phyloP scores from a whole-genome alignment of 2,888 invertebrate species.

The Brachyopa scutellaris region DNA sequence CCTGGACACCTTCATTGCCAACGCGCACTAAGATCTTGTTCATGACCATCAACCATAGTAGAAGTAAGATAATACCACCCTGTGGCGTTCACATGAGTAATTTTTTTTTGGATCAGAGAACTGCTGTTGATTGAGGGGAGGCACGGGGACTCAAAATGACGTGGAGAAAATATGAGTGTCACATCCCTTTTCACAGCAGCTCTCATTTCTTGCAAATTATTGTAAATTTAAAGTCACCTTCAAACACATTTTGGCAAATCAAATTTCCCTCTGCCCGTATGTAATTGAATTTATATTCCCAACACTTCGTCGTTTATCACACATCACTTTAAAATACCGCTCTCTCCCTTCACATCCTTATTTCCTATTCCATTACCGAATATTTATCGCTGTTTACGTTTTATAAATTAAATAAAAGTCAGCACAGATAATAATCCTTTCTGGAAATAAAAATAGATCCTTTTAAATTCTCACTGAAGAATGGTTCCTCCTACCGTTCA shows the following conservation, averaged over 20 bases:
- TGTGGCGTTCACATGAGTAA: no score
- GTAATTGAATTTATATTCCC: slow-evolving; percentile 40
- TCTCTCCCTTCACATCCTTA: neutral
- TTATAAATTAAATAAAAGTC: slow-evolving; percentile 67
- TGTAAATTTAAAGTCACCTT: no score
- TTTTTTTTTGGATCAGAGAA: no score
- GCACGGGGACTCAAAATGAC: no score
- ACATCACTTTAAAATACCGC: slow-evolving; percentile 28
- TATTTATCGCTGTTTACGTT: slow-evolving; percentile 66
- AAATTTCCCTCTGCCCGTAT: slow-evolving; percentile 31
- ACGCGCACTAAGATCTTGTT: no score
- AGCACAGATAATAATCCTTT: slow-evolving; percentile 51
- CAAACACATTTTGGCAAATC: neutral
- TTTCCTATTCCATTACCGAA: slow-evolving; percentile 24
- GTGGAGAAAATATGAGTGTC: no score
- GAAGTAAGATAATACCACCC: no score
- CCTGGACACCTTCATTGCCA: no score
- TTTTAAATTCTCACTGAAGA: slow-evolving; percentile 27
- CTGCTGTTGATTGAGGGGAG: no score
- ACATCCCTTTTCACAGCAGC: no score
- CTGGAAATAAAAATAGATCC: slow-evolving; percentile 16
- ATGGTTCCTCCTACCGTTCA: neutral
- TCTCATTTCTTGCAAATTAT: no score
- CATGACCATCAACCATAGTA: no score
- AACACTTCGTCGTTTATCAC: slow-evolving; percentile 47